These are phyloP conservation scores for Steatocranus sp. DNA, from an alignment of 2,797 vertebrate species.

Conservation along the genomic window DNA sequence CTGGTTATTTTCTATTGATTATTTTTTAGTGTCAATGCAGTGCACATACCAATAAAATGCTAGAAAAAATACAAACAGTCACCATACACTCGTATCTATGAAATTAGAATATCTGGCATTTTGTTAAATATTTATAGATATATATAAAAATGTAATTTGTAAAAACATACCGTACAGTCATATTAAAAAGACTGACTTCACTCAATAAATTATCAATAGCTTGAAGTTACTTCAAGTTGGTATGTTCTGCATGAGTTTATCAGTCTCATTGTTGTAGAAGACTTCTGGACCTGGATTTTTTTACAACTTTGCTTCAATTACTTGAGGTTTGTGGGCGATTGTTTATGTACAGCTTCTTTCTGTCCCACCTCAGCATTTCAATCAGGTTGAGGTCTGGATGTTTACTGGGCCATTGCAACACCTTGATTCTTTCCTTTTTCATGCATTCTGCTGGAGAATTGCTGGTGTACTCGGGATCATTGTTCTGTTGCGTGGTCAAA, in stretches of 20 bases:
- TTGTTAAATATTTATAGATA: background rate
- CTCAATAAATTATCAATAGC: background rate
- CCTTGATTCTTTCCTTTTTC: background rate
- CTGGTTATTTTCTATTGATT: background rate
- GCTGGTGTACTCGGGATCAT: background rate
- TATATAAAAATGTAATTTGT: background rate
- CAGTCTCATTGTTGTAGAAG: background rate
- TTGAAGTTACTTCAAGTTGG: background rate
- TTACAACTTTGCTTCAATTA: background rate
- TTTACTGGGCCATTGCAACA: background rate
- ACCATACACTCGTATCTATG: background rate
- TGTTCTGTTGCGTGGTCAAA: background rate
- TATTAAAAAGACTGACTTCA: background rate
- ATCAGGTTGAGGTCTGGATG: background rate
- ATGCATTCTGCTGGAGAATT: background rate
- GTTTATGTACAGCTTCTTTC: background rate
- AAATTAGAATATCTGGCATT: background rate
- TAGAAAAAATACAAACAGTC: background rate
- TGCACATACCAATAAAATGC: background rate
- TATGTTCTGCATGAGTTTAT: background rate
- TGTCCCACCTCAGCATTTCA: background rate
- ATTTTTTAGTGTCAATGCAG: background rate
- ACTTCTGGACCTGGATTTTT: background rate
- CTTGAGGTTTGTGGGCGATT: background rate
- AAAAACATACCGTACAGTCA: background rate